Conservation (phyloP, 2,888 invertebrate species). For the Cantharis nigra region DNA sequence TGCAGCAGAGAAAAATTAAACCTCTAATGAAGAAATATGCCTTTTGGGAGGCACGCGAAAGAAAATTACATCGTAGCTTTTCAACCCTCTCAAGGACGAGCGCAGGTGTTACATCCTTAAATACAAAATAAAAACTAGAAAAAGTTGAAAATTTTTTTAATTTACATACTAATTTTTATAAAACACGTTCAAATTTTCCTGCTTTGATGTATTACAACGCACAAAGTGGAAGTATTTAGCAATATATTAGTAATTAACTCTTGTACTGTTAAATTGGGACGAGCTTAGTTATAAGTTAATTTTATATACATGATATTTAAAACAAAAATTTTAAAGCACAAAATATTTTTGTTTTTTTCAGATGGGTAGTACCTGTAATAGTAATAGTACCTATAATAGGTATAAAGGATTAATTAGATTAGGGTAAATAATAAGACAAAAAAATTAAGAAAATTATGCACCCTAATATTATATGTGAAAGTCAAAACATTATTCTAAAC, state of each 20-base stretch:
- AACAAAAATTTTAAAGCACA: too few species aligned
- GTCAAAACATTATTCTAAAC: not conserved
- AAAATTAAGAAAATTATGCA: not conserved
- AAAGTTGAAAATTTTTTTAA: slow-evolving; percentile 42
- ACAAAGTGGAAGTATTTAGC: not conserved
- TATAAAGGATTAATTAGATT: not conserved
- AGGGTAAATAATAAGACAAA: not conserved
- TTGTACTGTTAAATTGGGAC: not conserved
- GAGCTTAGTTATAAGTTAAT: too few species aligned
- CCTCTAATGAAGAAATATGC: slow-evolving; percentile 58
- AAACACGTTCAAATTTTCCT: slow-evolving; percentile 29
- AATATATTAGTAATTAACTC: not conserved
- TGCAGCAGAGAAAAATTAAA: slow-evolving; percentile 59
- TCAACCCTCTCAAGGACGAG: slow-evolving; percentile 41
- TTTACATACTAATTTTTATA: slow-evolving; percentile 52
- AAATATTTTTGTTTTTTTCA: too few species aligned
- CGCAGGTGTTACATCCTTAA: slow-evolving; percentile 37
- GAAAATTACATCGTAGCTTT: slow-evolving; percentile 46
- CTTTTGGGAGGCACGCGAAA: slow-evolving; percentile 51
- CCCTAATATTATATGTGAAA: not conserved
- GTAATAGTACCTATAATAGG: not conserved
- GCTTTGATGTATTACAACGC: slow-evolving; percentile 17
- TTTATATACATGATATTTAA: too few species aligned
- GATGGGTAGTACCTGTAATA: not conserved
- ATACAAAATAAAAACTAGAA: slow-evolving; percentile 30